These are phyloP conservation scores for Diarsia mendica DNA, from an alignment of 2,888 invertebrate genomes.

Conservation along the genomic window DNA sequence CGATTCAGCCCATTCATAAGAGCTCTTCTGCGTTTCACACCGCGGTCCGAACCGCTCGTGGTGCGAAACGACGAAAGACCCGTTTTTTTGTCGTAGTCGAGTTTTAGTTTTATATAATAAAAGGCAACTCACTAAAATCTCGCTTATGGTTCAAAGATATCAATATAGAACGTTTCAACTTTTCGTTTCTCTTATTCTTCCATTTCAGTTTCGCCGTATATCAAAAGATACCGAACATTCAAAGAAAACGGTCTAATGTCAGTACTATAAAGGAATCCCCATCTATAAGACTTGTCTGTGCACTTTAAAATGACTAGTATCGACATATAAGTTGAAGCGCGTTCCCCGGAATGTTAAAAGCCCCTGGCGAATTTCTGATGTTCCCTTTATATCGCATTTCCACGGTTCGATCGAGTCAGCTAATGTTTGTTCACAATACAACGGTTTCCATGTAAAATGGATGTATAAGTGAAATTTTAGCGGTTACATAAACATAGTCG, in stretches of 20 bases:
- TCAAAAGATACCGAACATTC: slow-evolving; percentile 46
- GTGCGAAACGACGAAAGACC: too few species aligned
- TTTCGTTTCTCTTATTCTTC: slow-evolving; percentile 16
- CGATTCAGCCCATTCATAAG: too few species aligned
- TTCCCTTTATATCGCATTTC: slow-evolving; percentile 66
- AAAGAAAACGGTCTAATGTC: slow-evolving; percentile 30
- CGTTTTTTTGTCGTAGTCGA: too few species aligned
- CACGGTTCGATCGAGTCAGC: slow-evolving; percentile 56
- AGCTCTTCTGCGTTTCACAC: too few species aligned
- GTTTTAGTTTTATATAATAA: neutral
- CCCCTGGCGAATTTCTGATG: slow-evolving; percentile 66
- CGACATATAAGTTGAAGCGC: slow-evolving; percentile 57
- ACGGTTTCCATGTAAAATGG: slow-evolving; percentile 51
- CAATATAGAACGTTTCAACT: slow-evolving; percentile 20
- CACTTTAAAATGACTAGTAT: slow-evolving; percentile 60
- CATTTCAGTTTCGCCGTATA: slow-evolving; percentile 18
- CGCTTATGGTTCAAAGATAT: slow-evolving; percentile 9
- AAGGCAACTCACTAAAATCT: neutral
- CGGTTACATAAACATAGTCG: slow-evolving; percentile 16
- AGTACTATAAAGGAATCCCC: slow-evolving; percentile 43
- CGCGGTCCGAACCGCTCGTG: too few species aligned
- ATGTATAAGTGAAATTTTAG: slow-evolving; percentile 40
- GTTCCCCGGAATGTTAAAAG: slow-evolving; percentile 73
- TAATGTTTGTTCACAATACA: slow-evolving; percentile 64
- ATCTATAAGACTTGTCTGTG: slow-evolving; percentile 42